These are phyloP conservation scores for Aeoliscus strigatus DNA, from an alignment of 2,797 vertebrate species.

Conservation along the genomic window DNA sequence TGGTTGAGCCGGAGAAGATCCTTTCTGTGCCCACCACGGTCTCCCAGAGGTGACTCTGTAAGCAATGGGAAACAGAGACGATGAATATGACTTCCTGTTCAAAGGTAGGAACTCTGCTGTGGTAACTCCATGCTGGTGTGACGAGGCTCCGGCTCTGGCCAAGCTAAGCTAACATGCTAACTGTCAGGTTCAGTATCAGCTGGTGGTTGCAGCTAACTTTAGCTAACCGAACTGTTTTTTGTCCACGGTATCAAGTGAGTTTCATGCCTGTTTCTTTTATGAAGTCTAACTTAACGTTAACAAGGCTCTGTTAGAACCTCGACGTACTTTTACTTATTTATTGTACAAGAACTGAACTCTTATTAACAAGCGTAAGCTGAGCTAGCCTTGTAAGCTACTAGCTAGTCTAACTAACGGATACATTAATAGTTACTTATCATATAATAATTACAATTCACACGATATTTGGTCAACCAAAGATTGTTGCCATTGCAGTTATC, in stretches of 20 bases:
- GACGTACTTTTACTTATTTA: neutral
- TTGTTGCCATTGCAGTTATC: neutral
- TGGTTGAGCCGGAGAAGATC: conserved; percentile 11
- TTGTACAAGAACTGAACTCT: neutral
- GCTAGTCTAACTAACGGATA: conserved; percentile 19
- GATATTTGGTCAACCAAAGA: neutral
- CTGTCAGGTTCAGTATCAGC: conserved; percentile 30
- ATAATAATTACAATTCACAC: too few relatives aligned
- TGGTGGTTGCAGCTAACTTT: conserved; percentile 30
- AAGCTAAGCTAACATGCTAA: conserved; percentile 32
- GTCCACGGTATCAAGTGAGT: neutral
- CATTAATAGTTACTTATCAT: neutral
- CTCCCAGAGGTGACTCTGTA: conserved; percentile 3
- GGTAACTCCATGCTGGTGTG: fast-evolving
- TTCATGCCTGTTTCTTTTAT: neutral
- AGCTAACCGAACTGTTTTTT: conserved; percentile 12
- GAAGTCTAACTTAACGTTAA: fast-evolving
- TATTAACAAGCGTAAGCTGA: conserved; percentile 3
- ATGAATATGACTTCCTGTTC: conserved; percentile 82
- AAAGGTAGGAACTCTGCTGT: conserved; percentile 62
- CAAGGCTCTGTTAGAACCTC: too few relatives aligned
- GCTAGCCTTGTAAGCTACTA: conserved; percentile 20
- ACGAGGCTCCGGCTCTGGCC: neutral
- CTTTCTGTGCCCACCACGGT: conserved; percentile 12
- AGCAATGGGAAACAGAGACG: conserved; percentile 79